Evolutionary conservation across 1,140 invertebrate genomes (phyloP), one percentile per base, ranked within the genome.

Genomic region (Anoplolepis gracilipes): DNA sequence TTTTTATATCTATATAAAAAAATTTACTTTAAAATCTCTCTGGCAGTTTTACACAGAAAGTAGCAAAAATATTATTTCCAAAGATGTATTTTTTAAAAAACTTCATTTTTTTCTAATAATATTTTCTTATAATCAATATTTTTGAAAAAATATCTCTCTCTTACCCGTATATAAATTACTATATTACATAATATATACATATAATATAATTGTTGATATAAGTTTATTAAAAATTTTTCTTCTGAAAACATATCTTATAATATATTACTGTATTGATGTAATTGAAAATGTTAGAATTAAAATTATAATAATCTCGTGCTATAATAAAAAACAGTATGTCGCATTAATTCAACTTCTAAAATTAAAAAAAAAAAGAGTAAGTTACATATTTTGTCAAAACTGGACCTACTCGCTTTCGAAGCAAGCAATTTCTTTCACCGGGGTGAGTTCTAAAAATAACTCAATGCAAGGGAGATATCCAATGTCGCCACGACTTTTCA

Each of bases 361-460:
- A 5, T 49, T 0, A 19, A 49, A 19, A 49, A 49, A 46, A 16
- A 46, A 49, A 46, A 2, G 33, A 75, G 33, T 7, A 36, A 25
- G 16, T 36, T 28, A 16, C 1, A 19, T 22, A 25, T 28, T 28
- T 42, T 33, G 36, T 62, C 30, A 3, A 78, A 67, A 49, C 2
- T 36, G n/a, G n/a, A 67, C 42, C 10, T 53, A 53, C 30, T 59
- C 30, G 13, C 6, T 25, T 36, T 79, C 39, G 25, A 42, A 28
- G 16, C 42, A 19, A 73, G 46, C 25, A 46, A 59, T 2, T 22
- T 3, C 25, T 81, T 36, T 57, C 33, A 28, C 13, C 25, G 2
- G 46, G 49, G 30, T 13, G n/a, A 49, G 10, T 13, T 70, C 53
- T 46, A 82, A 73, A 82, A 82, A 82, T 82, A 82, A 82, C 55